A percentile compares a stretch with the other conserved stretches of the same genome.
These are phyloP conservation scores for Triplophysa dalaica DNA, from an alignment of 2,113 vertebrate species.

Conservation along the genomic window DNA sequence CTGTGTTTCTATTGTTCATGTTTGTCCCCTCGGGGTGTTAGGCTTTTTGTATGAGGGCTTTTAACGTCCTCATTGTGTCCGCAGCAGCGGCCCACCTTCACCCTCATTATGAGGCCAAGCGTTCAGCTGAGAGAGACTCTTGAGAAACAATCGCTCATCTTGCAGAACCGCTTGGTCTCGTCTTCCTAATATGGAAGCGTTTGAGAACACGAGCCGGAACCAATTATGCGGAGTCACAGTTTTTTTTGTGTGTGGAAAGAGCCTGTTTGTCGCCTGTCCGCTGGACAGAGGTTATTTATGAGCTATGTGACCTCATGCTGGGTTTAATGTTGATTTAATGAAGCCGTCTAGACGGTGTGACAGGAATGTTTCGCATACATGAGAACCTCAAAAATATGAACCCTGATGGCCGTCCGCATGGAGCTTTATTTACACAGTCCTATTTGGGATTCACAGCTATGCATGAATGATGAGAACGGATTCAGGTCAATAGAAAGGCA, in stretches of 20 bases:
- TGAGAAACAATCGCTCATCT: background rate
- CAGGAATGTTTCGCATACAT: background rate
- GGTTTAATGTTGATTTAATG: slow-evolving; percentile 21
- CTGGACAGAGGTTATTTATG: slow-evolving; percentile 39
- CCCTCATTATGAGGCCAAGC: slow-evolving; percentile 32
- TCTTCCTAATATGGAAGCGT: slow-evolving; percentile 65
- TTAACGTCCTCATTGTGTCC: slow-evolving; percentile 46
- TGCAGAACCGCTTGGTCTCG: slow-evolving; percentile 33
- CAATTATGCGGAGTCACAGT: slow-evolving; percentile 52
- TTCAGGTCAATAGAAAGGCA: background rate
- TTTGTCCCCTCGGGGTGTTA: slow-evolving; percentile 7
- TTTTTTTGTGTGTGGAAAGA: slow-evolving; percentile 20
- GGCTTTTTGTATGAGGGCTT: slow-evolving; percentile 9
- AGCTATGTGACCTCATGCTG: slow-evolving; percentile 8
- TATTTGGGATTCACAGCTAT: slow-evolving; percentile 4
- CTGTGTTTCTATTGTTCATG: slow-evolving; percentile 21
- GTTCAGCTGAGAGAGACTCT: background rate
- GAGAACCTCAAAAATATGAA: slow-evolving; percentile 3
- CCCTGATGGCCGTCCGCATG: slow-evolving; percentile 19
- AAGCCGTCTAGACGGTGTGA: slow-evolving; percentile 29
- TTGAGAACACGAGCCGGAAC: slow-evolving; percentile 55
- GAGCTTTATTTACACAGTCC: slow-evolving; percentile 29
- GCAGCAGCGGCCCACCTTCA: slow-evolving; percentile 32
- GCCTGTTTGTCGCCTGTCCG: slow-evolving; percentile 49
- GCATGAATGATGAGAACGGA: background rate